Evolutionary conservation across 2,797 vertebrate species (phyloP), one percentile per base, ranked within the genome.

Genomic region (Tragelaphus oryx): DNA sequence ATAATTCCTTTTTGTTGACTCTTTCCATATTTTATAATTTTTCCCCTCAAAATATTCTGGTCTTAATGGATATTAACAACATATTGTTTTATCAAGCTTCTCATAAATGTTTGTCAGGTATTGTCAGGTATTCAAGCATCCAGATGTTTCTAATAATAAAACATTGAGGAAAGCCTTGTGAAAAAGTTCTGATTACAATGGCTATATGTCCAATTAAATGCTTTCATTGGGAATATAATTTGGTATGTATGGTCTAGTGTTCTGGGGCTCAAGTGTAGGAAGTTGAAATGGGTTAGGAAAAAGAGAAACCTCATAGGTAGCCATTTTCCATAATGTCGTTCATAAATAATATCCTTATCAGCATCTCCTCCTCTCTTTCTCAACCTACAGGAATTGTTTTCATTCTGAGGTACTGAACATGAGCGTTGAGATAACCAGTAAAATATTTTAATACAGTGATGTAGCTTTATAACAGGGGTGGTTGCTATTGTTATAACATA

Each of bases 141-240:
- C 59, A 89, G 8, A 6, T 91, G 20, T 91, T 95, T 96, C 76
- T 93, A 62, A 71, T 95, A 78, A 87, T 54, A 95, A 91, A 94
- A 79, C 30, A 68, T 26, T 50, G 24, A 94, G 28, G 7, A 78
- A 79, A n/a, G 22, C 17, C 81, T 94, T 91, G 41, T 95, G 57
- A 85, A 71, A n/a, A 71, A n/a, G 26, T 65, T 14, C 17, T 26
- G 50, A 52, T 94, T 82, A 81, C 9, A 89, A 52, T 74, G 9
- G 9, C 50, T 95, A 8, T 84, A 88, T 95, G 89, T 97, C 94
- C 46, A 90, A 26, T 82, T 92, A 46, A 9, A 74, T 79, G 24
- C 79, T 95, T 91, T 81, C 28, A 79, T 22, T 92, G 90, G 87
- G 93, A 26, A 89, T 16, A 93, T 10, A 50, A 57, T 93, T 97